Evolutionary conservation across 2,797 vertebrate genomes (phyloP), one percentile per base, ranked within the genome.

Genomic region (Halcyon badia): DNA sequence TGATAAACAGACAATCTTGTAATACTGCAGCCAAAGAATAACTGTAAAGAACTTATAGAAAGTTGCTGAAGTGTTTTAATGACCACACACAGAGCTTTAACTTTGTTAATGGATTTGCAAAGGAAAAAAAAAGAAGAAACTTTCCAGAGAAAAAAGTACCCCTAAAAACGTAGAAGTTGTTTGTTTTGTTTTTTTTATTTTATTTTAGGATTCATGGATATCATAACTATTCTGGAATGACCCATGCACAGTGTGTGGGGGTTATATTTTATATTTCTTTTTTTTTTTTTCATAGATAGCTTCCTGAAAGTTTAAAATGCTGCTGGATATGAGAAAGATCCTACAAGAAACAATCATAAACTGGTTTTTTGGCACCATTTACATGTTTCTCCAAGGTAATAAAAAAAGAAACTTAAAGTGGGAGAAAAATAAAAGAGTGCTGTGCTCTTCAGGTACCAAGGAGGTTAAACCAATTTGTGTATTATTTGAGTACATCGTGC

Each of bases 81-180:
- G 89, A 66, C 94, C 91, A 90, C 93, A 95, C 94, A 97, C 58
- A 88, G 62, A 92, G 72, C 22, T 91, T 61, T 79, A 68, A 31
- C 19, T 41, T 72, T 9, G 1, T 80, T 90, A 62, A 56, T 62
- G 42, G 39, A 66, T 86, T 80, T 86, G n/a, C n/a, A 31, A 70
- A 84, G 25, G 14, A 13, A 15, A 48, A 33, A 18, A 52, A 66
- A 83, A 54, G 13, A 93, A 69, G 2, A 71, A 31, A 6, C 42
- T 89, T 83, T 90, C 46, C 58, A 62, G 52, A 58, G 9, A 9
- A 48, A 70, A 69, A 42, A 42, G 42, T 42, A 42, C 42, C 42
- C 42, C 0, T 0, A 4, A 33, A 15, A 71, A 60, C 1, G 7
- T 58, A 58, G 21, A 78, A 54, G 10, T 61, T 77, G 90, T 37